Evolutionary conservation across 1,140 invertebrate genomes (phyloP), one percentile per base, ranked within the genome.

Genomic region (Lamellibrachia luymesi): DNA sequence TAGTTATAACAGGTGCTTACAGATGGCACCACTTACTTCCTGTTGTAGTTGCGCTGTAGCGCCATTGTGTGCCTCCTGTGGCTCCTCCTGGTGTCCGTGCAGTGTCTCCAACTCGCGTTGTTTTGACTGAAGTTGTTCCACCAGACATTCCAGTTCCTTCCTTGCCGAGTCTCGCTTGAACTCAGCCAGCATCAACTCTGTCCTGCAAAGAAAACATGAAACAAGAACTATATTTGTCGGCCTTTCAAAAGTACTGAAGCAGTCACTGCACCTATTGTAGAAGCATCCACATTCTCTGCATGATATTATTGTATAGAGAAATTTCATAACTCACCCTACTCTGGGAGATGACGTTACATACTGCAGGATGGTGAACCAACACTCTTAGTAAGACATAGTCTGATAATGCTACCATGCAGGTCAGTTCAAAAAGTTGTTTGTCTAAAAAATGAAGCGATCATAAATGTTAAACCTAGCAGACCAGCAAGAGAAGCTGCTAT

Each of bases 101-200:
- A 91, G 50, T 22, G 50, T 49, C 25, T 91, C 90, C 38, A 91
- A 38, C n/a, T 91, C 90, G 10, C 49, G 17, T 22, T 51, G 22
- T 91, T 91, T 91, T 25, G 38, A 6, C 90, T 91, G 38, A 2
- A 91, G 49, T 91, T 91, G 49, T n/a, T 91, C 90, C 50, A 49
- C 50, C 49, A 96, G 92, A 27, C 95, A 92, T 13, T 95, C 95
- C 10, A 95, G 91, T 90, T 96, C 95, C 90, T 95, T 95, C 56
- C 94, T 92, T 50, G 94, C 94, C 8, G 94, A 96, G 89, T 95
- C 94, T 90, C 95, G 92, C 93, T 96, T 96, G 93, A 96, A 95
- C 91, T 96, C 95, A 4, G 95, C 93, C 93, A 96, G 80, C 95
- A 96, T 95, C 92, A 96, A 92, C 93, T 95, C 94, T 0, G 95